A percentile compares a stretch with the other conserved stretches of the same genome.
phyloP scores from a whole-genome alignment of 2,113 vertebrate species.

The Nothocercus nigrocapillus region DNA sequence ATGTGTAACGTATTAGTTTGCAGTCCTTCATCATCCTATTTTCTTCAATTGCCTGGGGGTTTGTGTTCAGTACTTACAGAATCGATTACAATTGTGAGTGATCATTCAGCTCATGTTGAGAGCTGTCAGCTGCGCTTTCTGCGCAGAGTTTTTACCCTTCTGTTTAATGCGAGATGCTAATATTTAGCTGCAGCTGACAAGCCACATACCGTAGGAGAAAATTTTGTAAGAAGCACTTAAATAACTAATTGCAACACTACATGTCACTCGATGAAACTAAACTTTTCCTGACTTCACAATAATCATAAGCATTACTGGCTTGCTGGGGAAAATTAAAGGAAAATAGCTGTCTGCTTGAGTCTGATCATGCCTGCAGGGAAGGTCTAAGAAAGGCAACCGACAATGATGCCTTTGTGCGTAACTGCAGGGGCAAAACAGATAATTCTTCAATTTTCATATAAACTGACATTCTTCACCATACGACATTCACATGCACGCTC shows the following conservation, averaged over 20 bases:
- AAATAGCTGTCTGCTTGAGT: conserved; percentile 80
- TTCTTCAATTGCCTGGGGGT: conserved; percentile 85
- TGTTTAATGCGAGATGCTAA: conserved; percentile 78
- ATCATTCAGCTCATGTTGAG: conserved; percentile 88
- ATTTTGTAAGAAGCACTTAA: conserved; percentile 77
- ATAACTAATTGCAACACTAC: conserved; percentile 81
- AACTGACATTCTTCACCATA: conserved; percentile 55
- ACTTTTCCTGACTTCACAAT: conserved; percentile 85
- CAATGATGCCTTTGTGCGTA: conserved; percentile 78
- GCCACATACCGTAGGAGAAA: conserved; percentile 58
- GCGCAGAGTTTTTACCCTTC: conserved; percentile 68
- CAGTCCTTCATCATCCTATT: conserved; percentile 87
- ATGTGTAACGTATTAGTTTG: conserved; percentile 88
- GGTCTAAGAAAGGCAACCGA: conserved; percentile 74
- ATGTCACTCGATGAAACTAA: conserved; percentile 82
- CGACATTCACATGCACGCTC: not conserved
- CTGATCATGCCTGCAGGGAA: conserved; percentile 81
- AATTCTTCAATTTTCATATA: conserved; percentile 70
- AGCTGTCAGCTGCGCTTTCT: conserved; percentile 83
- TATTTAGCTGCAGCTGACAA: conserved; percentile 80
- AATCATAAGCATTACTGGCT: conserved; percentile 84
- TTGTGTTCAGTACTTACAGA: conserved; percentile 85
- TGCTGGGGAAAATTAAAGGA: conserved; percentile 82
- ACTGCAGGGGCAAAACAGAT: conserved; percentile 41
- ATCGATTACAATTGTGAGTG: conserved; percentile 89